Conservation (phyloP, 2,797 vertebrate species). For the Pagetopsis macropterus region DNA sequence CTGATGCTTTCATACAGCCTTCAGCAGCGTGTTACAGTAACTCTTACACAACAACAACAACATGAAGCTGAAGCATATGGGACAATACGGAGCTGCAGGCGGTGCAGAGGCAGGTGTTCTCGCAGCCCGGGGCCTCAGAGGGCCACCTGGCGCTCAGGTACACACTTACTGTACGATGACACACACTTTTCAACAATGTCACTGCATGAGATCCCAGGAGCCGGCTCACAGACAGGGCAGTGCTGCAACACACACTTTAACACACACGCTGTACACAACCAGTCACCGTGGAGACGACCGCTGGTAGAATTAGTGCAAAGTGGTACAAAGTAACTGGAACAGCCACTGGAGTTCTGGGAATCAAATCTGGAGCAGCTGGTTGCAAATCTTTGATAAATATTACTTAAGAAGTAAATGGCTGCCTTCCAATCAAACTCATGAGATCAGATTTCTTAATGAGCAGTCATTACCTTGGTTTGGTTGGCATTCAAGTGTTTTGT, state of each 20-base stretch:
- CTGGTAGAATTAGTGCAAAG: slow-evolving; percentile 42
- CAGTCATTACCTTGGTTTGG: background rate
- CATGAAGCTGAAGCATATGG: slow-evolving; percentile 57
- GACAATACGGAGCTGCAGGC: slow-evolving; percentile 60
- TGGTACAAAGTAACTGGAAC: slow-evolving; percentile 50
- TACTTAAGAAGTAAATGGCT: background rate
- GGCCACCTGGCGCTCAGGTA: slow-evolving; percentile 66
- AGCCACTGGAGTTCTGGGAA: slow-evolving; percentile 31
- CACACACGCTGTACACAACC: slow-evolving; percentile 19
- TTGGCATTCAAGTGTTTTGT: background rate
- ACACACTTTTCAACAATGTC: slow-evolving; percentile 28
- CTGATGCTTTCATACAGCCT: slow-evolving; percentile 8
- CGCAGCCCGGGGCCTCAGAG: slow-evolving; percentile 57
- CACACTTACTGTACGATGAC: slow-evolving; percentile 26
- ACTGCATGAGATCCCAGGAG: slow-evolving; percentile 60
- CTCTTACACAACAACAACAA: slow-evolving; percentile 75
- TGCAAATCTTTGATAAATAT: background rate
- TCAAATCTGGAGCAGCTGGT: slow-evolving; percentile 27
- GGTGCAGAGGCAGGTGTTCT: slow-evolving; percentile 73
- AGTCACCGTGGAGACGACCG: slow-evolving; percentile 32
- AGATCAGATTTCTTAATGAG: background rate
- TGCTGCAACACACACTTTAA: slow-evolving; percentile 34
- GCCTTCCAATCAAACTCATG: background rate
- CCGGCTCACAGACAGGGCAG: slow-evolving; percentile 67
- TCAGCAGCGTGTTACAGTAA: slow-evolving; percentile 47